Conservation (phyloP, 53 echinoderm and acorn worm species). For the Echinarachnius parma region DNA sequence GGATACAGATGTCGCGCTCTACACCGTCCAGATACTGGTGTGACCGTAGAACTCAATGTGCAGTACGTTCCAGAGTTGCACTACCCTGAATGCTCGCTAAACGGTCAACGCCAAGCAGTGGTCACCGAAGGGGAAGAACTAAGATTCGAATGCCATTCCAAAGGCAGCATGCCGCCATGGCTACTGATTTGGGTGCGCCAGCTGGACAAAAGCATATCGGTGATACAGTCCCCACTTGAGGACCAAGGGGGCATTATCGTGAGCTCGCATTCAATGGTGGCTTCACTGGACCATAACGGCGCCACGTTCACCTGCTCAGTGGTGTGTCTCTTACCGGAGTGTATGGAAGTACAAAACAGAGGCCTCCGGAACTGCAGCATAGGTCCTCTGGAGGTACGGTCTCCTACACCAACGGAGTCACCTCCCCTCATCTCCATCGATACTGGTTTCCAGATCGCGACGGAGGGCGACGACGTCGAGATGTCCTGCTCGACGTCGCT, state of each 20-base stretch:
- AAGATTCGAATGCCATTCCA: slow-evolving; percentile 10
- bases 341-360: neutral
- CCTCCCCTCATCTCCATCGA: slow-evolving; percentile 19
- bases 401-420: neutral
- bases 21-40: neutral
- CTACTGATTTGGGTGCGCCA: slow-evolving; percentile 40
- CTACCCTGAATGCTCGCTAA: slow-evolving; percentile 38
- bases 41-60: slow-evolving; percentile 1
- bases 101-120: slow-evolving; percentile 16
- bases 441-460: slow-evolving; percentile 26
- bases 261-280: slow-evolving; percentile 10
- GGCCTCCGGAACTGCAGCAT: slow-evolving; percentile 31
- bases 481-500: slow-evolving; percentile 33
- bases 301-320: slow-evolving; percentile 37
- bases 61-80: slow-evolving; percentile 25
- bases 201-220: slow-evolving; percentile 13
- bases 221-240: neutral
- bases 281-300: slow-evolving; percentile 18
- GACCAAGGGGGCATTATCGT: slow-evolving; percentile 20
- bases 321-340: slow-evolving; percentile 31
- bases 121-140: slow-evolving; percentile 26
- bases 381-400: slow-evolving; percentile 29
- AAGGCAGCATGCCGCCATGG: slow-evolving; percentile 28
- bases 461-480: slow-evolving; percentile 33
- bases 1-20: slow-evolving; percentile 30